Conservation (phyloP, 2,113 vertebrate genomes). For the Tylochromis polylepis region DNA sequence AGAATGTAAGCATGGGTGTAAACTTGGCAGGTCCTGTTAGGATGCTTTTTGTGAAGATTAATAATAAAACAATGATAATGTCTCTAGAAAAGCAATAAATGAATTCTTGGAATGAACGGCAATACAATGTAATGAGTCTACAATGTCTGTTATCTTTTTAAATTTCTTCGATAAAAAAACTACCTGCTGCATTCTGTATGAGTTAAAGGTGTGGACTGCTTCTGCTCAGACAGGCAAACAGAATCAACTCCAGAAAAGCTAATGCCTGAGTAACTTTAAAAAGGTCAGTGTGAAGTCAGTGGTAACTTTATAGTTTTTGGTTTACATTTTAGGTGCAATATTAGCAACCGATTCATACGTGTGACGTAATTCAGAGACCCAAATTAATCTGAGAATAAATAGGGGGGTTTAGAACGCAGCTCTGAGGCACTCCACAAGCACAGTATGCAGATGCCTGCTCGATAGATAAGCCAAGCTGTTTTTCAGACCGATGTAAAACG, state of each 20-base stretch:
- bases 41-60: background rate
- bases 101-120: background rate
- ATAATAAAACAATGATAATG: background rate
- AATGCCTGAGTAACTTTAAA: background rate
- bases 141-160: background rate
- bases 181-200: background rate
- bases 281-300: background rate
- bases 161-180: background rate
- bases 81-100: background rate
- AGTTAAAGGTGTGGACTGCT: background rate
- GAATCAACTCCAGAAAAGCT: background rate
- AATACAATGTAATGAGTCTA: background rate
- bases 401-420: background rate
- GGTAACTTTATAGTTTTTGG: background rate
- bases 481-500: background rate
- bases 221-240: background rate
- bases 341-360: background rate
- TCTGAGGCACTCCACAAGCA: background rate
- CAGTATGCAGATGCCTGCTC: background rate
- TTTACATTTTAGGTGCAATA: background rate
- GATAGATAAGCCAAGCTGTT: background rate
- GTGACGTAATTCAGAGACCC: background rate
- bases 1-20: background rate
- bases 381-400: background rate
- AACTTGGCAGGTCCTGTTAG: background rate